Evolutionary conservation across 2,888 invertebrate species (phyloP).

Genomic region (Cantharis flavilabris): DNA sequence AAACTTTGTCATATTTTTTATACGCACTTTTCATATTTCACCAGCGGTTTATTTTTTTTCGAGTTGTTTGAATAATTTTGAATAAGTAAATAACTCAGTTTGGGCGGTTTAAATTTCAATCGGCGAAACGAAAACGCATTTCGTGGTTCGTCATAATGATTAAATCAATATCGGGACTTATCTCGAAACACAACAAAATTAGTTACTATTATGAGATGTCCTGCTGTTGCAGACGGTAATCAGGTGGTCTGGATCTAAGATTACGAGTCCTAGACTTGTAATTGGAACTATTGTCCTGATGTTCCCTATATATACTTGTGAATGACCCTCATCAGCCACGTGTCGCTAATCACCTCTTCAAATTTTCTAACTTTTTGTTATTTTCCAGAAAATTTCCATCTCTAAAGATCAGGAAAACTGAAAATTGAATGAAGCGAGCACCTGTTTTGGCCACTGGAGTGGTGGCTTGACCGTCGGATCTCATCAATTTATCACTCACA

Average conservation of each 20-base stretch:
- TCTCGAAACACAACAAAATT: slow-evolving; percentile 18
- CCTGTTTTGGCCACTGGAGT: not conserved
- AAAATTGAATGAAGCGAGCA: not conserved
- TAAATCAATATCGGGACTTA: not conserved
- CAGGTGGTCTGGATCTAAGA: slow-evolving; percentile 31
- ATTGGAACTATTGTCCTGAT: slow-evolving; percentile 29
- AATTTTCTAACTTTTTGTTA: slow-evolving; percentile 15
- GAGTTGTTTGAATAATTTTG: slow-evolving; percentile 53
- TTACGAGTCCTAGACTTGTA: slow-evolving; percentile 30
- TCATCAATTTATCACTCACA: not conserved
- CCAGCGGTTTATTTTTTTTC: slow-evolving; percentile 37
- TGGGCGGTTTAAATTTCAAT: not conserved
- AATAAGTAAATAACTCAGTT: slow-evolving; percentile 45
- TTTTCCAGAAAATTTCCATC: not conserved
- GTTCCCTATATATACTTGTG: slow-evolving; percentile 23
- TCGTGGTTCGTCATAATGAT: not conserved
- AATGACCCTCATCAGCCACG: slow-evolving; percentile 32
- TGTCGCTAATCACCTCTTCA: slow-evolving; percentile 24
- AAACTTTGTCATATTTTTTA: slow-evolving; percentile 54
- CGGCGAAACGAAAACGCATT: not conserved
- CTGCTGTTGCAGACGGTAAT: slow-evolving; percentile 31
- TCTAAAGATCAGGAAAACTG: not conserved
- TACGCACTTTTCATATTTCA: slow-evolving; percentile 54
- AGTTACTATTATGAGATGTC: slow-evolving; percentile 21
- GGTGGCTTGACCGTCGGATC: not conserved